phyloP scores from a whole-genome alignment of 2,888 invertebrate genomes.

The Agrilus mali region DNA sequence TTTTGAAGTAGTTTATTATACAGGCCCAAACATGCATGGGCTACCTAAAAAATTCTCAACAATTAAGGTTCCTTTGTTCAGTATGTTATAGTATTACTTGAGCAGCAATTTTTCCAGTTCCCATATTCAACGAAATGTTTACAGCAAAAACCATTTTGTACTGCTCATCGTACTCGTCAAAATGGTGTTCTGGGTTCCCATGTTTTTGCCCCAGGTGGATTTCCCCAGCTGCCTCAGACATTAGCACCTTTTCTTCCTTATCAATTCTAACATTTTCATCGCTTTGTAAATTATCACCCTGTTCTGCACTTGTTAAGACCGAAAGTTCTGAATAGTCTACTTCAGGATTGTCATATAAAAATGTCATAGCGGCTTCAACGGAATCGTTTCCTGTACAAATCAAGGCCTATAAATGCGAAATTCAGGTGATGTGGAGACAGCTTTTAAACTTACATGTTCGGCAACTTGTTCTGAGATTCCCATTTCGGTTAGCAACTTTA shows the following conservation, averaged over 20 bases:
- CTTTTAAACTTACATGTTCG: slow-evolving; percentile 26
- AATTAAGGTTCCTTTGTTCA: slow-evolving; percentile 1
- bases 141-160: slow-evolving; percentile 55
- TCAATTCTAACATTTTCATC: slow-evolving; percentile 19
- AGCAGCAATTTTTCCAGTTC: slow-evolving; percentile 46
- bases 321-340: slow-evolving; percentile 15
- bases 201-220: too few species aligned
- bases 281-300: slow-evolving; percentile 8
- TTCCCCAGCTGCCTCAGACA: slow-evolving; percentile 1
- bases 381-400: slow-evolving; percentile 43
- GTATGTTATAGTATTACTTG: slow-evolving; percentile 31
- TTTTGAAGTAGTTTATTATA: slow-evolving; percentile 34
- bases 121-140: slow-evolving; percentile 47
- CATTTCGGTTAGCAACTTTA: slow-evolving; percentile 32
- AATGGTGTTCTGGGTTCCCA: slow-evolving; percentile 6
- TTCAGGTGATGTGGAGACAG: slow-evolving; percentile 1
- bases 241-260: slow-evolving; percentile 11
- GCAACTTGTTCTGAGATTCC: slow-evolving; percentile 34
- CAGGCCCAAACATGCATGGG: slow-evolving; percentile 46
- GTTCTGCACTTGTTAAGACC: slow-evolving; percentile 5
- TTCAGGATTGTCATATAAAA: slow-evolving; percentile 39
- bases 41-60: slow-evolving; percentile 28
- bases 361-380: slow-evolving; percentile 40
- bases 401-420: slow-evolving; percentile 30
- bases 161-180: slow-evolving; percentile 24